phyloP scores from a whole-genome alignment of 2,797 vertebrate species.

The Molossus molossus region DNA sequence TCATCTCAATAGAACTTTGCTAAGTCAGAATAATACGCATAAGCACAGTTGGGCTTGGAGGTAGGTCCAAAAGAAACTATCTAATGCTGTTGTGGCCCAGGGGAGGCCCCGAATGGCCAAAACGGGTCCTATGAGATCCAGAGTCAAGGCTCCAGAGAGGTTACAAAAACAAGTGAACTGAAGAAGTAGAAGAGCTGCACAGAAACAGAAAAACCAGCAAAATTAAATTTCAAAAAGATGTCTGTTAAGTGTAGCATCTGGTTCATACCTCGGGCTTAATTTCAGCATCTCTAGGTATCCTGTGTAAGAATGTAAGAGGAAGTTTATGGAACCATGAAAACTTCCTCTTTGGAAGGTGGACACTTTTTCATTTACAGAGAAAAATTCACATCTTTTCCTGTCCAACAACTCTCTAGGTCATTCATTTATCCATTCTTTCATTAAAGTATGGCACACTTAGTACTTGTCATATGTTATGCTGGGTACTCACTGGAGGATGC shows the following conservation, averaged over 20 bases:
- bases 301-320: not conserved
- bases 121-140: slow-evolving; percentile 11
- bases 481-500: not conserved
- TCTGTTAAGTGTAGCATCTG: not conserved
- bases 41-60: slow-evolving; percentile 76
- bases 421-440: slow-evolving; percentile 43
- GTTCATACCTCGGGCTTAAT: slow-evolving; percentile 52
- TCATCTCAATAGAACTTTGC: slow-evolving; percentile 78
- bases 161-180: slow-evolving; percentile 52
- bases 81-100: slow-evolving; percentile 76
- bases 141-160: not conserved
- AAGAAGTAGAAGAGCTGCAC: not conserved
- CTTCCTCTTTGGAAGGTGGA: not conserved
- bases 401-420: slow-evolving; percentile 2
- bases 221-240: not conserved
- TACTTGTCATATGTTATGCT: not conserved
- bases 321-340: not conserved
- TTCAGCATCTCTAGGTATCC: slow-evolving; percentile 25
- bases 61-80: slow-evolving; percentile 85
- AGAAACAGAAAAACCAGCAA: not conserved
- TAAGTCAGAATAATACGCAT: slow-evolving; percentile 73
- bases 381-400: slow-evolving; percentile 15
- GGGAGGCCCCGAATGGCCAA: slow-evolving; percentile 80
- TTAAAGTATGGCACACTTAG: not conserved
- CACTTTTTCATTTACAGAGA: slow-evolving; percentile 11